Evolutionary conservation across 2,888 invertebrate genomes (phyloP), one percentile per base, ranked within the genome.

Genomic region (Neoscelio sp.): DNA sequence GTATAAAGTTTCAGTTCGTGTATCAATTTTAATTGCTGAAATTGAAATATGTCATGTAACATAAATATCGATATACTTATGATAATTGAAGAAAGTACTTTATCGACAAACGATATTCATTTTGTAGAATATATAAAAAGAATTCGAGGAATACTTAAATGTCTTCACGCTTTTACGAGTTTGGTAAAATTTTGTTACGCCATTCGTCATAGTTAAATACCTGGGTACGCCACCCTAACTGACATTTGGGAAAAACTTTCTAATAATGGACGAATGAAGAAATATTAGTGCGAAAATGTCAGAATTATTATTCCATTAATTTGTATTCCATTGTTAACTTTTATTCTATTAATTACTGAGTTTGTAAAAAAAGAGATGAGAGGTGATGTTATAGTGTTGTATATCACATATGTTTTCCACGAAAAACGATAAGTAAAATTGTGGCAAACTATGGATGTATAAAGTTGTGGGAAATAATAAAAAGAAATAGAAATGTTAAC

Each of bases 131-230:
- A 23, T 23, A n/a, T n/a, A n/a, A n/a, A n/a, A n/a, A n/a, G n/a
- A n/a, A n/a, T n/a, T 23, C 23, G 23, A 4, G 23, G 23, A 23
- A 38, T 10, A 23, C 15, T 20, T 18, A 2, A 13, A 15, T 1
- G 28, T 23, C 23, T 70, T 70, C 60, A 70, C 60, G 60, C 50
- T 68, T 58, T 58, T 48, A 48, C 28, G 13, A 46, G 40, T 42
- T 70, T 70, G 7, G 40, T 60, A 23, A 30, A 60, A 50, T 40
- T 48, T 60, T 40, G 50, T 70, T 50, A 42, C 60, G 60, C 50
- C 42, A 60, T 50, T 70, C 56, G 48, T 58, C 58, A 58, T 40
- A 33, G 48, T 58, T 40, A 48, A 48, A 58, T 12, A 48, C 13
- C 58, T n/a, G 18, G 48, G 48, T 40, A 20, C 40, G 40, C 35